phyloP scores from a whole-genome alignment of 2,113 vertebrate genomes.

The Prionailurus viverrinus region DNA sequence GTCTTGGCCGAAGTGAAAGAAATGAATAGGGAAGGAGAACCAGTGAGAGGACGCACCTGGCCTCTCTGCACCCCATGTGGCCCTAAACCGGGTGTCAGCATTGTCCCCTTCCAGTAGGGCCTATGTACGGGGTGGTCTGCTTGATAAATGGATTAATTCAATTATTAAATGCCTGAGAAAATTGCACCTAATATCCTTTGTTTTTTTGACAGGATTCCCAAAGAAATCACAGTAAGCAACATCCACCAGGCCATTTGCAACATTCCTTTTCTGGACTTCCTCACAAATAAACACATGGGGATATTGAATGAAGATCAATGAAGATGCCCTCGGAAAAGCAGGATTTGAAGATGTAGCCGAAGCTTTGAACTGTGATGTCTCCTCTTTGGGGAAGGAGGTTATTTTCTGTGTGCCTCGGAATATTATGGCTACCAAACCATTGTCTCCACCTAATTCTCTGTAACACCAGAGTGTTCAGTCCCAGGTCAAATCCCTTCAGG shows the following conservation, averaged over 20 bases:
- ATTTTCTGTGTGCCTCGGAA: constrained; percentile 49
- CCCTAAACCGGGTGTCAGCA: not conserved
- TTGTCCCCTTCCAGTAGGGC: not conserved
- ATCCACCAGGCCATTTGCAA: constrained; percentile 96
- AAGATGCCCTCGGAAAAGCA: constrained; percentile 68
- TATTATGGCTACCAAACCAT: constrained; percentile 68
- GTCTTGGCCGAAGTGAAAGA: not conserved
- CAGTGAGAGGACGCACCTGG: not conserved
- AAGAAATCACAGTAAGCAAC: constrained; percentile 96
- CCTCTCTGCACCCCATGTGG: rapidly evolving
- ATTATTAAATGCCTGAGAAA: not conserved
- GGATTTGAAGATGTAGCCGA: constrained; percentile 61
- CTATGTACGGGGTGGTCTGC: not conserved
- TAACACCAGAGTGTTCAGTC: constrained; percentile 70
- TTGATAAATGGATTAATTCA: not conserved
- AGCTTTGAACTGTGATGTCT: constrained; percentile 36
- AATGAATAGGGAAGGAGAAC: not conserved
- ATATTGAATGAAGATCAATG: constrained; percentile 87
- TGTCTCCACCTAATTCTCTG: constrained; percentile 78
- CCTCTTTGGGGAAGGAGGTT: constrained; percentile 70
- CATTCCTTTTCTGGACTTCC: constrained; percentile 97
- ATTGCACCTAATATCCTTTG: constrained; percentile 46
- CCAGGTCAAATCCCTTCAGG: constrained; percentile 74
- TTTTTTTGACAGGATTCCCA: constrained; percentile 91
- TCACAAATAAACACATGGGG: constrained; percentile 98